Conservation (phyloP, 2,888 invertebrate species). For the Schizotus pectinicornis region DNA sequence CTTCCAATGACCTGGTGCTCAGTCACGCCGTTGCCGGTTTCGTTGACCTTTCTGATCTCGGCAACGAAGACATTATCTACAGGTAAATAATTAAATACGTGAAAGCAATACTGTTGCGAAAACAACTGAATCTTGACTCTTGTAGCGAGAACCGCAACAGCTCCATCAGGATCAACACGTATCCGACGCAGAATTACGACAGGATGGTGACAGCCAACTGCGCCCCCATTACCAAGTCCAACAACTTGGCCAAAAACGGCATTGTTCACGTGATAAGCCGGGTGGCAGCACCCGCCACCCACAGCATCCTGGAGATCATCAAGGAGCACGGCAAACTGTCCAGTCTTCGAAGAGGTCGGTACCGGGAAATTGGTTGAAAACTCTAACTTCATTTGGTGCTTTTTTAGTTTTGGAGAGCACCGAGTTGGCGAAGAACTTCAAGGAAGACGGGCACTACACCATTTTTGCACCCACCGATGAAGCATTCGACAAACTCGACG, state of each 20-base stretch:
- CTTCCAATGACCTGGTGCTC: conserved; percentile 61
- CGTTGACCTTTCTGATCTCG: conserved; percentile 63
- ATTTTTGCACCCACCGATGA: conserved; percentile 71
- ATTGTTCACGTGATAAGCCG: conserved; percentile 69
- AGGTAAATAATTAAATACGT: conserved; percentile 54
- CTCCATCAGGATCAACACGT: conserved; percentile 65
- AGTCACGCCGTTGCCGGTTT: conserved; percentile 67
- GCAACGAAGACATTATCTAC: conserved; percentile 63
- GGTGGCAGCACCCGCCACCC: conserved; percentile 64
- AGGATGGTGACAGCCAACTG: conserved; percentile 71
- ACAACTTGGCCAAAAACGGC: conserved; percentile 70
- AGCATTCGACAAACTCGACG: conserved; percentile 68
- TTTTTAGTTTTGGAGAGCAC: conserved; percentile 64
- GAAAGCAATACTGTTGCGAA: background rate
- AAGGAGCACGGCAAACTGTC: conserved; percentile 65
- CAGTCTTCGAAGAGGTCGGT: conserved; percentile 61
- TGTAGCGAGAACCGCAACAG: conserved; percentile 58
- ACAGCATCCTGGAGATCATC: conserved; percentile 65
- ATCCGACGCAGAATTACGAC: conserved; percentile 59
- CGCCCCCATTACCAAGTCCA: conserved; percentile 65
- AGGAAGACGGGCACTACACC: conserved; percentile 65
- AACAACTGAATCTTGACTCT: background rate
- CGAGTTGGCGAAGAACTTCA: conserved; percentile 62
- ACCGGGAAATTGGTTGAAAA: too few relatives aligned
- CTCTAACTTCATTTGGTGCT: conserved; percentile 32